Base-by-base conservation (phyloP, 2,888 invertebrate genomes). In the Cosmopolites sordidus region DNA sequence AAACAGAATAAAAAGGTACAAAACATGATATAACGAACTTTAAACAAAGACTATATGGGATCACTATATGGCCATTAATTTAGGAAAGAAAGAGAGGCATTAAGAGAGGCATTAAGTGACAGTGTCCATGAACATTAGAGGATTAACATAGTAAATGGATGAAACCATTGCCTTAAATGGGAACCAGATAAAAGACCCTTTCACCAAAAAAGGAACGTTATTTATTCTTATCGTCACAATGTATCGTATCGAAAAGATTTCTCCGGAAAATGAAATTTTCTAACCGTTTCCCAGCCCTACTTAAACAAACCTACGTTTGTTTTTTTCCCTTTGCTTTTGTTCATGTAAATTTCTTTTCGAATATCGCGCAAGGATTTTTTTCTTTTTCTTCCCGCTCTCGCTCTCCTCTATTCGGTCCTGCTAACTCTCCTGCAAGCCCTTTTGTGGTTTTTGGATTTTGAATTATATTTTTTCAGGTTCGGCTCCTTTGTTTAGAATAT, bases 131-230 rank as follows among this genome's bases (percentile, higher is more conserved):
- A 69, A 70, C 59, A 66, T 68, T 66, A 65, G 68, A 59, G 70
- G 71, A 72, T 72, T 72, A 71, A 71, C 70, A 69, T 69, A 67
- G 69, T 70, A 69, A 71, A 71, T 71, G 69, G 70, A 69, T 70
- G 69, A 69, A 69, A 68, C 65, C 65, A 64, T 66, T 65, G 67
- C 62, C 56, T 55, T 60, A 67, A 64, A 69, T 66, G 67, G 66
- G 63, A 61, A 62, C 62, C 64, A 66, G 68, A 71, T 68, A 71
- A 69, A 68, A 64, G 55, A 50, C 45, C 52, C 47, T 51, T 56
- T 51, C 47, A 37, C 64, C 66, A 64, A 68, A 70, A 69, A 67
- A 68, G 63, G 64, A 62, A 63, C 67, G 67, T 71, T 71, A 70
- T 71, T 72, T 71, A 70, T 71, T 69, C 70, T 71, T 71, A 71